Evolutionary conservation across 2,888 invertebrate genomes (phyloP).

Genomic region (Pilophorus perplexus): DNA sequence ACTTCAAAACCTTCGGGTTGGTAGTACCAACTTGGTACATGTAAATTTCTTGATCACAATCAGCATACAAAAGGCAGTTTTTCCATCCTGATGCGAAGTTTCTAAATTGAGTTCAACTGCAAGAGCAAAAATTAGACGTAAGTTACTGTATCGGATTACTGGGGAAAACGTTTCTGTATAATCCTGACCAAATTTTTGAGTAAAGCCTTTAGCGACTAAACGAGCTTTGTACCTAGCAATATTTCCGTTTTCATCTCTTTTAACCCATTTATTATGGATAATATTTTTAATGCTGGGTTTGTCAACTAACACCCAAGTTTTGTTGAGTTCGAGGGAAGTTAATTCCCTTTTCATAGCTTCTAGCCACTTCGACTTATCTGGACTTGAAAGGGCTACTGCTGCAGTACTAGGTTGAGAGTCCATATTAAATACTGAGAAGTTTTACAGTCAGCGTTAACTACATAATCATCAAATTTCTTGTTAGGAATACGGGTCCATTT

Average conservation of each 20-base stretch:
- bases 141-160: background rate
- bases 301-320: constrained; percentile 37
- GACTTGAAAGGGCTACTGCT: background rate
- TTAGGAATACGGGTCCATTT: background rate
- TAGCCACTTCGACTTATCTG: constrained; percentile 43
- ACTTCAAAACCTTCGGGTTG: constrained; percentile 51
- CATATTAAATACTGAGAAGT: background rate
- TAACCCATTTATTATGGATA: constrained; percentile 36
- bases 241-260: constrained; percentile 48
- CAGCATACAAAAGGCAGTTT: constrained; percentile 51
- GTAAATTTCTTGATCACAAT: constrained; percentile 50
- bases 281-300: constrained; percentile 10
- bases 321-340: constrained; percentile 39
- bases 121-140: constrained; percentile 44
- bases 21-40: too few relatives aligned
- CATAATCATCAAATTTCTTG: background rate
- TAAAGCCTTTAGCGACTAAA: constrained; percentile 16
- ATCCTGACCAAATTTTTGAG: background rate
- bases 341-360: constrained; percentile 49
- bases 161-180: constrained; percentile 23
- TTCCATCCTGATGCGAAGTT: constrained; percentile 49
- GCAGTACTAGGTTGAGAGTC: constrained; percentile 3
- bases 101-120: constrained; percentile 47
- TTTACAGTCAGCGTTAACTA: background rate
- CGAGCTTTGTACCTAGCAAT: background rate